Percentiles rank a stretch among this genome's conserved stretches.
Conservation (phyloP, 1,140 invertebrate species). For the Gonatopus flavifemur region DNA sequence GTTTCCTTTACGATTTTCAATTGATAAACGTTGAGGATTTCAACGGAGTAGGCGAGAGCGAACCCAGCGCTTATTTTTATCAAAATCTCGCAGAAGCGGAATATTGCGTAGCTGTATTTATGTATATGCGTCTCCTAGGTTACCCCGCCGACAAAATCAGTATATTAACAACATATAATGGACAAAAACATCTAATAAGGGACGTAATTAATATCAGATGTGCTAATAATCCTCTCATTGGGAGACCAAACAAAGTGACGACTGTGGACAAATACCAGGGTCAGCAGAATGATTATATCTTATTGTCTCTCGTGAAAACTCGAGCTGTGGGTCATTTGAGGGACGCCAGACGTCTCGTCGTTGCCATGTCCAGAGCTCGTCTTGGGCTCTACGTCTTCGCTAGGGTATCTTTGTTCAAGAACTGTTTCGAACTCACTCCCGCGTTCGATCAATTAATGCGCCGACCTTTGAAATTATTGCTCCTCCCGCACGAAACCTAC, state of each 20-base stretch:
- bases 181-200: conserved; percentile 95
- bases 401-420: conserved; percentile 87
- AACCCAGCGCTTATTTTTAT: conserved; percentile 98
- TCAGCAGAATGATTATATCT: conserved; percentile 98
- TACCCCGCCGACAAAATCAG: conserved; percentile 98
- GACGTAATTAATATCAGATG: conserved; percentile 95
- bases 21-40: conserved; percentile 96
- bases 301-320: conserved; percentile 94
- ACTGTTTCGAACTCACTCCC: conserved; percentile 95
- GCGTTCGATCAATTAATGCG: conserved; percentile 85
- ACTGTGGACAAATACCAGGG: conserved; percentile 99
- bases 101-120: conserved; percentile 95
- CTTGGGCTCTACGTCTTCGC: conserved; percentile 97
- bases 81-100: conserved; percentile 98
- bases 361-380: conserved; percentile 97
- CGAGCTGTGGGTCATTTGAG: conserved; percentile 94
- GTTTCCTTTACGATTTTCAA: conserved; percentile 93
- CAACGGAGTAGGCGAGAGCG: conserved; percentile 94
- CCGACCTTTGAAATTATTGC: conserved; percentile 74
- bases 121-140: conserved; percentile 97
- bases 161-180: conserved; percentile 99
- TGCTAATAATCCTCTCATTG: conserved; percentile 95
- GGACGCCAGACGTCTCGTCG: conserved; percentile 94
- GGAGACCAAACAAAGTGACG: conserved; percentile 90
- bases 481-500: conserved; percentile 78